Conservation (phyloP, 1,140 invertebrate species). For the Branchinecta lynchi region DNA sequence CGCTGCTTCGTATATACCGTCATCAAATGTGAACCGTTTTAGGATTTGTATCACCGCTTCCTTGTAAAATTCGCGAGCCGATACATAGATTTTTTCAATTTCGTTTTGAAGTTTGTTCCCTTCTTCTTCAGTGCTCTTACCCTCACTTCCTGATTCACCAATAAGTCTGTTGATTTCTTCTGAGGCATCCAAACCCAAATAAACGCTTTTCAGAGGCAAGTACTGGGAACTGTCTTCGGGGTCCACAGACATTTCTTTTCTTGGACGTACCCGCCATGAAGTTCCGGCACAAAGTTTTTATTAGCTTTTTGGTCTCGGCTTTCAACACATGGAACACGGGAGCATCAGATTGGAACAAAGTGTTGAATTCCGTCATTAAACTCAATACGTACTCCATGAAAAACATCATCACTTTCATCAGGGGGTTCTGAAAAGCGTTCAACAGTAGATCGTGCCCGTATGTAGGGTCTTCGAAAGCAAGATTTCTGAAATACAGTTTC, state of each 20-base stretch:
- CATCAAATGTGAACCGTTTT: conserved; percentile 13
- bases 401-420: conserved; percentile 27
- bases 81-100: conserved; percentile 14
- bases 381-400: conserved; percentile 27
- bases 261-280: conserved; percentile 22
- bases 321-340: conserved; percentile 26
- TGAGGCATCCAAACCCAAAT: conserved; percentile 13
- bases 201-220: conserved; percentile 11
- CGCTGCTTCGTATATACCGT: background rate
- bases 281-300: conserved; percentile 21
- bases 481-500: conserved; percentile 28
- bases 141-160: background rate
- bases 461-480: conserved; percentile 28
- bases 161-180: background rate
- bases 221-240: conserved; percentile 13
- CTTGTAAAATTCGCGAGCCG: conserved; percentile 14
- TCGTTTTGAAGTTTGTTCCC: background rate
- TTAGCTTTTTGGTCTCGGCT: conserved; percentile 21
- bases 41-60: background rate
- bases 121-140: background rate
- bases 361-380: conserved; percentile 27
- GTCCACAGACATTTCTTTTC: conserved; percentile 14
- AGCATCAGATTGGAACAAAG: conserved; percentile 27
- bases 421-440: conserved; percentile 27
- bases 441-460: conserved; percentile 28